Evolutionary conservation across 2,113 vertebrate species (phyloP).

Genomic region (Phalacrocorax pelagicus): DNA sequence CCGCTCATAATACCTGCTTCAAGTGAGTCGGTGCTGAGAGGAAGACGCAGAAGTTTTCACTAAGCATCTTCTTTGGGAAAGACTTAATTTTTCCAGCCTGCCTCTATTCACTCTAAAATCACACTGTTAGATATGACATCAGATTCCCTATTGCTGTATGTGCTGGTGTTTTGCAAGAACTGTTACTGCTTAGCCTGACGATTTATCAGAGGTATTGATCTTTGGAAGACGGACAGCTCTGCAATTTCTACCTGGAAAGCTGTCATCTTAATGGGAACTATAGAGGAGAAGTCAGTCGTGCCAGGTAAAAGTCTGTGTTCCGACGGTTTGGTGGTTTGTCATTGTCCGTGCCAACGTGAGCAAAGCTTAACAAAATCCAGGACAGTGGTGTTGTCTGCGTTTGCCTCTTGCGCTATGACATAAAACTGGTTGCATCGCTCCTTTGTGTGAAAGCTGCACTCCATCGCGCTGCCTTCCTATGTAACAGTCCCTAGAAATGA

Average conservation of each 20-base stretch:
- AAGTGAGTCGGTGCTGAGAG: neutral
- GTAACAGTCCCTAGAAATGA: neutral
- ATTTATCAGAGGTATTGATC: constrained; percentile 64
- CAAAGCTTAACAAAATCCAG: neutral
- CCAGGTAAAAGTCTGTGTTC: neutral
- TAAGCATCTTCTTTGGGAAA: neutral
- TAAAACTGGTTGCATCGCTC: neutral
- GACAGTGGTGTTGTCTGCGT: neutral
- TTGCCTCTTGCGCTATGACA: neutral
- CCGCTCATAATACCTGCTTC: neutral
- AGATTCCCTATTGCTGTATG: constrained; percentile 13
- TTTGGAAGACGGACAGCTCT: constrained; percentile 50
- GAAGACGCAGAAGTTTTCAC: constrained; percentile 34
- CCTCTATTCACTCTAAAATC: constrained; percentile 2
- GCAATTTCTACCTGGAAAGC: constrained; percentile 51
- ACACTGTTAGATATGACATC: constrained; percentile 1
- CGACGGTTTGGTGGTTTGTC: neutral
- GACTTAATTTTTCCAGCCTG: neutral
- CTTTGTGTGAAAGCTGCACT: neutral
- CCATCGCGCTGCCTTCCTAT: neutral
- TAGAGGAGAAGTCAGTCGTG: neutral
- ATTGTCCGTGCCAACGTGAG: neutral
- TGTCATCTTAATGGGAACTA: neutral
- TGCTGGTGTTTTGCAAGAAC: constrained; percentile 46
- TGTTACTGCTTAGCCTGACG: constrained; percentile 35